phyloP scores from a whole-genome alignment of 2,888 invertebrate species.

The Thymelicus acteon region DNA sequence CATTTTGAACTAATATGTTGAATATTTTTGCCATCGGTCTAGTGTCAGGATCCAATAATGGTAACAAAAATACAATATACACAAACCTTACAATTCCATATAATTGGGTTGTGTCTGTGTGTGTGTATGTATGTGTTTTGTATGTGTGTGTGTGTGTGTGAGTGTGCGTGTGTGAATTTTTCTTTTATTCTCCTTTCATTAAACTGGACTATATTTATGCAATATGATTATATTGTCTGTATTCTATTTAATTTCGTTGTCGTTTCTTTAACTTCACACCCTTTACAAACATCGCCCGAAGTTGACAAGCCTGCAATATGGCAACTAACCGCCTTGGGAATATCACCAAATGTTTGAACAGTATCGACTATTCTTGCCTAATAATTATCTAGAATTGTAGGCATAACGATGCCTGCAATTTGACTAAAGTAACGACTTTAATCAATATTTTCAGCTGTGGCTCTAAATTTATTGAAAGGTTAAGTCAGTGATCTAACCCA shows the following conservation, averaged over 20 bases:
- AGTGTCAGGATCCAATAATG: no score
- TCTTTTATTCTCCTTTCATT: no score
- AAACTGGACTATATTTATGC: no score
- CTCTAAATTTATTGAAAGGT: neutral
- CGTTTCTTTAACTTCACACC: neutral
- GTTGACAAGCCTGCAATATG: neutral
- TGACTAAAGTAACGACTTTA: neutral
- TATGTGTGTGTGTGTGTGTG: no score
- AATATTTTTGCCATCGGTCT: no score
- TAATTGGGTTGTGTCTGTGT: no score
- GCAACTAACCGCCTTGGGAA: constrained; percentile 11
- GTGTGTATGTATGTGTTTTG: no score
- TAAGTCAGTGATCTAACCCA: neutral
- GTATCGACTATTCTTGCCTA: constrained; percentile 3
- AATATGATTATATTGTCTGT: no score
- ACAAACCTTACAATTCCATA: no score
- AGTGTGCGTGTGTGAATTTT: no score
- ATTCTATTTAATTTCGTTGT: neutral
- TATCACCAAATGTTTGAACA: constrained; percentile 9
- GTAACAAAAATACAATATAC: no score
- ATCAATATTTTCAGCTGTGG: neutral
- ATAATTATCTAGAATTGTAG: constrained; percentile 10
- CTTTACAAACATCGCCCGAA: neutral
- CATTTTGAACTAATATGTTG: no score
- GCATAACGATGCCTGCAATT: neutral